Conservation (phyloP, 2,797 vertebrate species). For the Gobio occitaniae region DNA sequence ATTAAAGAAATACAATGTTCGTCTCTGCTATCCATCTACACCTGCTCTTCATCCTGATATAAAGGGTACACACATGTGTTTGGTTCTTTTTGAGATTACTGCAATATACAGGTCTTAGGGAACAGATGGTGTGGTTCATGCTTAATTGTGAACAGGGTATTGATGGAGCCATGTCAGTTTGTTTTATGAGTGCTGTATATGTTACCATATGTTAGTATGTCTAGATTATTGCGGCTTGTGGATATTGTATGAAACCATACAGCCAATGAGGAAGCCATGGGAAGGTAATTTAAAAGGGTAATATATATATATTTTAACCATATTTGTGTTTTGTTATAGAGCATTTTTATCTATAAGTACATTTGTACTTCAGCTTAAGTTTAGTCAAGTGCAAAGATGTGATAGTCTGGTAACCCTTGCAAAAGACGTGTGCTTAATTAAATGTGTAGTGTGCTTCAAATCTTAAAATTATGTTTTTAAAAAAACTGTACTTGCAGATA, state of each 20-base stretch:
- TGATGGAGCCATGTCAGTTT: conserved; percentile 6
- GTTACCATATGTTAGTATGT: conserved; percentile 4
- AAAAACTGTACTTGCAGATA: too few species aligned
- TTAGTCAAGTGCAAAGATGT: neutral
- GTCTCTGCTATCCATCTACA: neutral
- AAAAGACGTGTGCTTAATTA: neutral
- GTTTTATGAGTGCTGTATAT: conserved; percentile 4
- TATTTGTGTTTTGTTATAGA: neutral
- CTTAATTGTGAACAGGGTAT: neutral
- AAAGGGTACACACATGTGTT: neutral
- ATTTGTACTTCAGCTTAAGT: neutral
- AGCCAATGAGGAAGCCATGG: neutral
- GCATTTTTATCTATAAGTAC: neutral
- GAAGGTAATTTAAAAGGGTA: neutral
- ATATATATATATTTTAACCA: neutral
- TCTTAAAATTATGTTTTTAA: too few species aligned
- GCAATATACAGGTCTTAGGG: neutral
- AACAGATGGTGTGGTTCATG: conserved; percentile 1
- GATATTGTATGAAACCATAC: neutral
- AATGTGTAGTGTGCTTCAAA: neutral
- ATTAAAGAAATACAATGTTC: neutral
- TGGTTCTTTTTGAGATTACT: neutral
- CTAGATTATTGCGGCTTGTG: neutral
- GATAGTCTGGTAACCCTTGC: neutral
- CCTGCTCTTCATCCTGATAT: neutral